Evolutionary conservation across 2,888 invertebrate genomes (phyloP).

Genomic region (Agonopterix alstromeriana): DNA sequence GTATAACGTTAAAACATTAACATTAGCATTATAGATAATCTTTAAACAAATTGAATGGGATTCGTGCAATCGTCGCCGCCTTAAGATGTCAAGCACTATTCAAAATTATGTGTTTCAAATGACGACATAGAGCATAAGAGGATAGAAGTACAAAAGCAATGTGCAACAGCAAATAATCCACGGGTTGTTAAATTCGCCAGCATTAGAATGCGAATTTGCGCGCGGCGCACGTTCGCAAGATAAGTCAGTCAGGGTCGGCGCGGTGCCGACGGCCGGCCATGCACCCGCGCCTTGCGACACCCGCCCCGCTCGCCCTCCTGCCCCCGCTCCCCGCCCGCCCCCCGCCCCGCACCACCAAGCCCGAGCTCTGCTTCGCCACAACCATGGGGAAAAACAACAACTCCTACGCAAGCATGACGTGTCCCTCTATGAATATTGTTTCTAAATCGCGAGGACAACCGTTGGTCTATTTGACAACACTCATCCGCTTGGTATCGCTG

Average conservation of each 20-base stretch:
- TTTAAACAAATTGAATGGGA: too few relatives aligned
- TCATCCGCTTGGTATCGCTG: not conserved
- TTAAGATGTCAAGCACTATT: too few relatives aligned
- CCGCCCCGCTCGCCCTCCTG: slow-evolving; percentile 22
- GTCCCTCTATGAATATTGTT: slow-evolving; percentile 16
- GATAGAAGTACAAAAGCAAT: slow-evolving; percentile 15
- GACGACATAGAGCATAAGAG: not conserved
- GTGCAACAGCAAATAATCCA: slow-evolving; percentile 42
- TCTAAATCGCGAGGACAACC: slow-evolving; percentile 6
- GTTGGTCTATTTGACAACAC: slow-evolving; percentile 1
- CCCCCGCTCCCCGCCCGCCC: slow-evolving; percentile 10
- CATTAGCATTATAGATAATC: too few relatives aligned
- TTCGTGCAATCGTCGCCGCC: too few relatives aligned
- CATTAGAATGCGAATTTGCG: slow-evolving; percentile 72
- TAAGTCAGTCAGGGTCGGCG: slow-evolving; percentile 76
- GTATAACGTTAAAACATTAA: too few relatives aligned
- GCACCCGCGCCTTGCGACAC: slow-evolving; percentile 67
- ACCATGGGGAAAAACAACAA: slow-evolving; percentile 44
- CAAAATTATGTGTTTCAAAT: too few relatives aligned
- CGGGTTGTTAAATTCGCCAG: slow-evolving; percentile 61
- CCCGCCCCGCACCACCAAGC: slow-evolving; percentile 13
- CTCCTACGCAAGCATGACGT: slow-evolving; percentile 39
- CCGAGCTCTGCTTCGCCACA: slow-evolving; percentile 20
- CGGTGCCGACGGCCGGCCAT: slow-evolving; percentile 75
- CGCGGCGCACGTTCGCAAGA: slow-evolving; percentile 71